Base-by-base conservation (phyloP, 2,113 vertebrate genomes). In the Trematocara variabile region DNA sequence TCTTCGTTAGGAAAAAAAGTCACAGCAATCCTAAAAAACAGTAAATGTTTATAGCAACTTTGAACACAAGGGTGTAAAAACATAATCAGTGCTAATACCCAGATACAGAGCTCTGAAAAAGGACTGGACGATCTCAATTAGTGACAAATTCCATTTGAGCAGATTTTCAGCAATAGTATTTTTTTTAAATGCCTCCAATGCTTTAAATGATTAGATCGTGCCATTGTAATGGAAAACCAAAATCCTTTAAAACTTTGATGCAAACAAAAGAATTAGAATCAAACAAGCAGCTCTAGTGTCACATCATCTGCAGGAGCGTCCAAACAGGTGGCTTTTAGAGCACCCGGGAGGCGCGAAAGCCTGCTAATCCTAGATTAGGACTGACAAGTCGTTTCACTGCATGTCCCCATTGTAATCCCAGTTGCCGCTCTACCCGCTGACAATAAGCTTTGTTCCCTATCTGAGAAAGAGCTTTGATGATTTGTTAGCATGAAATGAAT, bases 311-410 rank as follows among this genome's bases (percentile, higher is more conserved):
- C 55, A 34, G 60, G 14, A 73, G 80, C 11, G 10, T 90, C 89
- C 90, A 91, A 94, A 95, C 94, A 95, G 93, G 95, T 95, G 95
- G 94, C 92, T 93, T 90, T 94, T 84, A 92, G 68, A 85, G 86
- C 70, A 6, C 93, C 91, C 93, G 30, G 83, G 92, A 95, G 92
- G 83, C 50, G 68, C 28, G 11, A 91, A 92, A 87, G 77, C 80
- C 90, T 54, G 44, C 68, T 94, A 94, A 95, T 94, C 93, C 93
- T 86, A 94, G 94, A 95, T 95, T 94, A 95, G 70, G 85, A 89
- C 75, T 92, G 94, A 95, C 94, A 95, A 85, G 65, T 89, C 70
- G 54, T 89, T 91, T 94, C 89, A 88, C 91, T 91, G 84, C 88
- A 89, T 87, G 82, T 78, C 70, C 52, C 83, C 54, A 58, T 92